Percentiles rank a stretch among this genome's conserved stretches.
Evolutionary conservation across 2,888 invertebrate genomes (phyloP).

Genomic region (Aleiodes alternator): DNA sequence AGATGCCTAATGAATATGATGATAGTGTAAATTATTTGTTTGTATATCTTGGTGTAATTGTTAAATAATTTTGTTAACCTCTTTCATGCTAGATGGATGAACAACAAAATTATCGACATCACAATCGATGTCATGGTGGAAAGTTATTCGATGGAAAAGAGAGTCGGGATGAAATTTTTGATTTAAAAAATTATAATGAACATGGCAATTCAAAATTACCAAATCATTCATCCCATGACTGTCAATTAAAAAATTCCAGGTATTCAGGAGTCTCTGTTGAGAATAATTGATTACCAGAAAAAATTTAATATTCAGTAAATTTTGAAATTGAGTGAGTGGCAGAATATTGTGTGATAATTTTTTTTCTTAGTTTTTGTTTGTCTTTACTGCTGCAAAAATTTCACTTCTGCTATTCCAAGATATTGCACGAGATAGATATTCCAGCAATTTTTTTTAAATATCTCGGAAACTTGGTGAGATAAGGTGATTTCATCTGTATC

Average conservation of each 20-base stretch:
- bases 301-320: background rate
- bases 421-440: no score
- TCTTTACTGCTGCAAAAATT: no score
- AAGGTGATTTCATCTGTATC: no score
- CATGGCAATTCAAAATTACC: background rate
- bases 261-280: background rate
- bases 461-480: background rate
- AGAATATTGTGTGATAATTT: no score
- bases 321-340: no score
- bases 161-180: background rate
- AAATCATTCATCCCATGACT: conserved; percentile 1
- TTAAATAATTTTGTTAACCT: background rate
- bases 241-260: background rate
- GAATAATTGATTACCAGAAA: background rate
- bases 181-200: conserved; percentile 13
- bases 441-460: background rate
- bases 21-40: background rate
- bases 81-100: background rate
- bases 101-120: background rate
- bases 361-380: no score
- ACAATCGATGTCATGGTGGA: background rate
- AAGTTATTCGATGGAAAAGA: background rate
- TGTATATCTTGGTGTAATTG: background rate
- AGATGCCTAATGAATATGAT: conserved; percentile 23
- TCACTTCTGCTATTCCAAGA: no score